Conservation (phyloP, 1,140 invertebrate genomes). For the Pseudomyrmex gracilis region DNA sequence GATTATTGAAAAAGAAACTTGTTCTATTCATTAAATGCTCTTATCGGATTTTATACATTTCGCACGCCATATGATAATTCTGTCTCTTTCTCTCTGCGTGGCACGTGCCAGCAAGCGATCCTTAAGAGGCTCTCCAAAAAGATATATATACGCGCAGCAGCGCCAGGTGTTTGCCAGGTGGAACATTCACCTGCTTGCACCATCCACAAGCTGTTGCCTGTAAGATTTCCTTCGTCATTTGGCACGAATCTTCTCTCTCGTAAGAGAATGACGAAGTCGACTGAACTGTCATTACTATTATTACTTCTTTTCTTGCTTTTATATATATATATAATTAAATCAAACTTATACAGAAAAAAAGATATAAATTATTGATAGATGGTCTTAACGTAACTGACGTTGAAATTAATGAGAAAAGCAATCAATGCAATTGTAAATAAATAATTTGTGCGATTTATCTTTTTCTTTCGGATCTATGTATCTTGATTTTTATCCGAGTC, state of each 20-base stretch:
- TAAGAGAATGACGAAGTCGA: slow-evolving; percentile 61
- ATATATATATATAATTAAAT: slow-evolving; percentile 44
- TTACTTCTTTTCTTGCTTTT: neutral
- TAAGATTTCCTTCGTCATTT: slow-evolving; percentile 69
- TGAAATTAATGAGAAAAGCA: too few relatives aligned
- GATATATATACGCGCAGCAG: slow-evolving; percentile 42
- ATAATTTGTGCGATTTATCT: too few relatives aligned
- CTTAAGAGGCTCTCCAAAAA: slow-evolving; percentile 59
- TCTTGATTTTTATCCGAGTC: too few relatives aligned
- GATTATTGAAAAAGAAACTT: slow-evolving; percentile 3
- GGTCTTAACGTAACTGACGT: too few relatives aligned
- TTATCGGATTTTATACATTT: neutral
- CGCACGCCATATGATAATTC: slow-evolving; percentile 30
- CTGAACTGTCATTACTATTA: slow-evolving; percentile 5
- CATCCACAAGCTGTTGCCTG: slow-evolving; percentile 77
- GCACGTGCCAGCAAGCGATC: slow-evolving; percentile 41
- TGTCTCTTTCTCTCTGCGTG: slow-evolving; percentile 13
- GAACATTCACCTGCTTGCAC: slow-evolving; percentile 79
- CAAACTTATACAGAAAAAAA: neutral
- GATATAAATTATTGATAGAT: too few relatives aligned
- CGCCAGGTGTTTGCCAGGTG: slow-evolving; percentile 83
- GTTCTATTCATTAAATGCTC: slow-evolving; percentile 9
- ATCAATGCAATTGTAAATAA: too few relatives aligned
- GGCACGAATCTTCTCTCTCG: slow-evolving; percentile 65
- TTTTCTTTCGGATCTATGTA: too few relatives aligned